phyloP scores from a whole-genome alignment of 92 coral and sea anemone genomes.

The Diadumene lineata region DNA sequence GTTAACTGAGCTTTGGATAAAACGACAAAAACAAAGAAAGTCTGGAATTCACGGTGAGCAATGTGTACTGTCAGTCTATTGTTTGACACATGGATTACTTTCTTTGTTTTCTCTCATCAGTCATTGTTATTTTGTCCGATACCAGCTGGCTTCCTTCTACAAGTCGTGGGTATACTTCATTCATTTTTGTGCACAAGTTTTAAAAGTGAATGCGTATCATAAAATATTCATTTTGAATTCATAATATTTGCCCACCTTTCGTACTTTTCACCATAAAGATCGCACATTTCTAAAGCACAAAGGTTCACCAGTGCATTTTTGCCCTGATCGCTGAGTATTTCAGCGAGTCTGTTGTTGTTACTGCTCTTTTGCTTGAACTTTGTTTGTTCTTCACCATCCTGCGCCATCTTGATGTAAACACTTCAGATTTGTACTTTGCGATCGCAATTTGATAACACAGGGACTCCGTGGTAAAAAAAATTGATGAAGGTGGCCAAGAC shows the following conservation, averaged over 20 bases:
- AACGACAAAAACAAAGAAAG: too few species aligned
- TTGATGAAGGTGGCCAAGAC: too few species aligned
- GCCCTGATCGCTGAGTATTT: conserved; percentile 27
- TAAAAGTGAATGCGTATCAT: background rate
- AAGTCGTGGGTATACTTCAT: background rate
- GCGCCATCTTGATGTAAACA: conserved; percentile 19
- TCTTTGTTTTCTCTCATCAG: too few species aligned
- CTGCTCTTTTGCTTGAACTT: background rate
- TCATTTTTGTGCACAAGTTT: background rate
- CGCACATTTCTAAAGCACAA: conserved; percentile 22
- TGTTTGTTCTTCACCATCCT: background rate
- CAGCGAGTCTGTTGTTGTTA: background rate
- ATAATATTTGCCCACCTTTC: conserved; percentile 30
- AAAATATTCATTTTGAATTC: background rate
- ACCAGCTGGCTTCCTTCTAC: too few species aligned
- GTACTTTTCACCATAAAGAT: conserved; percentile 30
- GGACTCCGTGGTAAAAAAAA: too few species aligned
- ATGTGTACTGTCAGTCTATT: too few species aligned
- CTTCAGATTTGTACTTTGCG: too few species aligned
- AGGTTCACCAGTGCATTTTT: conserved; percentile 42
- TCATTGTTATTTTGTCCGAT: too few species aligned
- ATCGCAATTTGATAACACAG: too few species aligned
- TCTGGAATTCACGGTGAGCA: too few species aligned
- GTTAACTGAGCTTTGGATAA: too few species aligned
- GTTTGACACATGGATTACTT: too few species aligned